Conservation (phyloP, 2,797 vertebrate species). For the Alca torda region DNA sequence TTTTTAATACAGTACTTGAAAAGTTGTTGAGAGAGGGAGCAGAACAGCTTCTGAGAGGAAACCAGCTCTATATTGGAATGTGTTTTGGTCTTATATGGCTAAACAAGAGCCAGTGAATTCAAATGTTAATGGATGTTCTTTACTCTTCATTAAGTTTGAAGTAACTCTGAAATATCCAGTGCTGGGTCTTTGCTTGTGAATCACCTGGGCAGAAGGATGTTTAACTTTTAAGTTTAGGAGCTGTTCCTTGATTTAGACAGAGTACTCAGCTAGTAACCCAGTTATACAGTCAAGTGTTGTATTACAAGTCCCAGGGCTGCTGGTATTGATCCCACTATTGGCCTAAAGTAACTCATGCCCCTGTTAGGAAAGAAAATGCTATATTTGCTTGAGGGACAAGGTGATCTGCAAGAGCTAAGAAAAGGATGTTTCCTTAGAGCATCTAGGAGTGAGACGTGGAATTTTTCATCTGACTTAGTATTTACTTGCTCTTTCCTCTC, state of each 20-base stretch:
- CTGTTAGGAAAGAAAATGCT: not conserved
- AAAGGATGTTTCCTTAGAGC: not conserved
- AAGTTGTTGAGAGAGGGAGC: not conserved
- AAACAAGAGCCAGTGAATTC: not conserved
- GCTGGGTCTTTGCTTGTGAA: not conserved
- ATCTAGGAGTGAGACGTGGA: not conserved
- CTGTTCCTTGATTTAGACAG: not conserved
- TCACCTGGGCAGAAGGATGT: not conserved
- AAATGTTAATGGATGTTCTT: not conserved
- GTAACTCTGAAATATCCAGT: not conserved
- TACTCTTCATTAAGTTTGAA: not conserved
- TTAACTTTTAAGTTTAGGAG: not conserved
- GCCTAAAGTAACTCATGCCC: not conserved
- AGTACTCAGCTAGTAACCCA: not conserved
- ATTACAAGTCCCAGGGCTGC: not conserved
- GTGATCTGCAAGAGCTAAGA: not conserved
- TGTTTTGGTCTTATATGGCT: not conserved
- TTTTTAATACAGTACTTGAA: not conserved
- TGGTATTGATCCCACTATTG: not conserved
- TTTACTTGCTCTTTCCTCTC: not conserved
- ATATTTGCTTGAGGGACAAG: conserved; percentile 20
- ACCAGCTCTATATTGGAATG: not conserved
- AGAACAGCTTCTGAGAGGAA: not conserved
- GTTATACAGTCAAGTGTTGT: not conserved
- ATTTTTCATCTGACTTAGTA: not conserved